These are phyloP conservation scores for Dichetophora obliterata DNA, from an alignment of 2,888 invertebrate species.

Conservation along the genomic window DNA sequence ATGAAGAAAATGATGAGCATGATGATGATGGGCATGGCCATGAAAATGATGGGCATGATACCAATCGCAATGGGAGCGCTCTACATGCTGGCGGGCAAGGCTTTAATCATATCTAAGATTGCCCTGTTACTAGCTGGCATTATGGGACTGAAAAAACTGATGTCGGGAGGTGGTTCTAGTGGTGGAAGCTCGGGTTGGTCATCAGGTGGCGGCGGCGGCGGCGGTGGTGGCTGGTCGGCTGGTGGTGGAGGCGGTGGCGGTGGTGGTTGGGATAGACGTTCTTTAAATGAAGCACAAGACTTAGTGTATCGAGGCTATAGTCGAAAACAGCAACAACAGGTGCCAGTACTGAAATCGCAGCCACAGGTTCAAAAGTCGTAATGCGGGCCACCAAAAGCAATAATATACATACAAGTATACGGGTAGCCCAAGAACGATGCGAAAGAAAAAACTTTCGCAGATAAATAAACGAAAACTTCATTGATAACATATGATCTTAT, in stretches of 20 bases:
- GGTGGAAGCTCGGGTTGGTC: slow-evolving; percentile 71
- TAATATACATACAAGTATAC: background rate
- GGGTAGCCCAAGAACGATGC: background rate
- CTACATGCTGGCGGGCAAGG: slow-evolving; percentile 87
- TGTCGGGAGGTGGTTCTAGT: slow-evolving; percentile 74
- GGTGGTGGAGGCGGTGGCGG: slow-evolving; percentile 73
- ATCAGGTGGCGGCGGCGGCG: slow-evolving; percentile 69
- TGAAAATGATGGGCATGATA: slow-evolving; percentile 86
- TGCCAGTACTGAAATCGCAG: slow-evolving; percentile 24
- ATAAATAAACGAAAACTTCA: background rate
- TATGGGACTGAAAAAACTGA: slow-evolving; percentile 85
- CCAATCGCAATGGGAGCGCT: slow-evolving; percentile 85
- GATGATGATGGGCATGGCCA: slow-evolving; percentile 90
- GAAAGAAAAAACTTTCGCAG: slow-evolving; percentile 10
- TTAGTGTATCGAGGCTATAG: slow-evolving; percentile 80
- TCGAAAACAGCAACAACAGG: slow-evolving; percentile 64
- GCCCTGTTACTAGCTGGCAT: slow-evolving; percentile 85
- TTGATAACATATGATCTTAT: background rate
- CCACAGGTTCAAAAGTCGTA: slow-evolving; percentile 44
- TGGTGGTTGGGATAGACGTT: slow-evolving; percentile 81
- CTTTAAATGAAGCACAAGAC: slow-evolving; percentile 74
- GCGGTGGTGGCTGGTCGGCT: slow-evolving; percentile 64
- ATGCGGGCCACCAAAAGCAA: slow-evolving; percentile 27
- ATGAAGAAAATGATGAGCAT: slow-evolving; percentile 93
- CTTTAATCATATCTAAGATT: slow-evolving; percentile 84